Evolutionary conservation across 2,888 invertebrate species (phyloP), one percentile per base, ranked within the genome.

Genomic region (Fragum sueziense): DNA sequence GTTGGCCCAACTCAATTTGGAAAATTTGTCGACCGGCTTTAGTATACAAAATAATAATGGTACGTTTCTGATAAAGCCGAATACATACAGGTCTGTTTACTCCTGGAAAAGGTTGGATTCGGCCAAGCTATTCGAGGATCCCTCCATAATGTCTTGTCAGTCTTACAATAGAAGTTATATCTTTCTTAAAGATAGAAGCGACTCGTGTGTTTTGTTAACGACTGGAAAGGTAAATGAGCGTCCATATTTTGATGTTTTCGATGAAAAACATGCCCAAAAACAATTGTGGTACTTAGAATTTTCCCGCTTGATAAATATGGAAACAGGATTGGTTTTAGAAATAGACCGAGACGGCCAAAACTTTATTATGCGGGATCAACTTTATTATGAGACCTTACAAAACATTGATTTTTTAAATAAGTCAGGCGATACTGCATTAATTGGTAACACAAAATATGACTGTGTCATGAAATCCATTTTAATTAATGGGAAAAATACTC

Each of bases 271-370:
- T 2, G 65, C 25, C 1, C 65, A 65, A 65, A 25, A 11, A 7
- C 65, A 65, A 41, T 37, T 65, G 20, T 65, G 65, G 65, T 65
- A 65, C 22, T 7, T n/a, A 11, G 65, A 65, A 31, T 29, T 4
- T n/a, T 65, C 65, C 20, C 65, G 65, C 11, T 37, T 65, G 11
- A 34, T 65, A 7, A 65, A 65, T 41, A 20, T 65, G 22, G 27
- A 65, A 20, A 22, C 65, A 7, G 65, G 65, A 9, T 37, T 65
- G 11, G 37, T 34, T 6, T 25, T 65, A n/a, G 31, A 34, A 34
- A 7, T 7, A 1, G 2, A 65, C 22, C 17, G 4, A 4, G 20
- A 14, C 22, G 17, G 22, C 20, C 17, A 31, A 17, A 65, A 33
- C 33, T 59, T 29, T 20, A 31, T 14, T 9, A 59, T 59, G 59